Evolutionary conservation across 1,140 invertebrate genomes (phyloP), one percentile per base, ranked within the genome.

Genomic region (Drosophila equinoxialis): DNA sequence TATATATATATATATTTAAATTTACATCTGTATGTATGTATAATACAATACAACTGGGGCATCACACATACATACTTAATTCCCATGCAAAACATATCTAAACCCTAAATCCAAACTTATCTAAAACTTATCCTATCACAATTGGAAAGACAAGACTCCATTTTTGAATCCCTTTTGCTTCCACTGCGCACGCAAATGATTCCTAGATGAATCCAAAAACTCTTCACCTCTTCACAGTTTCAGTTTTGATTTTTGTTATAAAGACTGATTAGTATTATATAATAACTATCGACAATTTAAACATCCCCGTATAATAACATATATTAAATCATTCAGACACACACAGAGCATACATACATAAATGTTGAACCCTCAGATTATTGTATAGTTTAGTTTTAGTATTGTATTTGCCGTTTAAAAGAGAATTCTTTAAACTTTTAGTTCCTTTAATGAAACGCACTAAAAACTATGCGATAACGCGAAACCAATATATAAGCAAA

Each of bases 221-320:
- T 58, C 65, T 30, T 58, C 55, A 63, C 73, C 63, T 54, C 57
- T 42, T 57, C 30, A 39, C 30, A 60, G 59, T 57, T 33, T 60
- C 57, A 62, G 54, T 80, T 70, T 89, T 77, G 66, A 74, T 89
- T 86, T 86, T 89, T 68, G 83, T 86, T 86, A 77, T 83, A 51
- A 86, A 86, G 83, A 86, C 83, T 86, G 83, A 86, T 89, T 86
- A 86, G 83, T 82, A 79, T 79, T 86, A 74, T 86, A 70, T 74
- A 48, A 74, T 63, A 78, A 64, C 57, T 37, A 37, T 20, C 33
- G 17, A 37, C 14, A 66, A 63, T 45, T 60, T 30, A 60, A 60
- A 42, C 41, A 60, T 37, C 33, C 63, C 64, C 20, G n/a, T 13
- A 55, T 11, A 74, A 41, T 35, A 73, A 35, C 57, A 72, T 14